phyloP scores from a whole-genome alignment of 2,888 invertebrate genomes.

The Furcula furcula region DNA sequence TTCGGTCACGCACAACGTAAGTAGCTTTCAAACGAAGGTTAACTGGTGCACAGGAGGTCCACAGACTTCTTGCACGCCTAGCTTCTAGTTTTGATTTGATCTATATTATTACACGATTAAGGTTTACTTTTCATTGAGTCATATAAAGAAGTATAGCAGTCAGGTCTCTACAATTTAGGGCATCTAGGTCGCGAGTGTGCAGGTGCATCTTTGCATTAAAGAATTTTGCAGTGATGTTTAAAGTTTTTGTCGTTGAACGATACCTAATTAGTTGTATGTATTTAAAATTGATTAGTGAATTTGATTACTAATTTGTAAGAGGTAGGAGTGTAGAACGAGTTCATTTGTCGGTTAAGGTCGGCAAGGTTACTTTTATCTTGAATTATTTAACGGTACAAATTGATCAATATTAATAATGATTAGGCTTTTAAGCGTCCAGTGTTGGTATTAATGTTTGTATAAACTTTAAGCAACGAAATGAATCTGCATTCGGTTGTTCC shows the following conservation, averaged over 20 bases:
- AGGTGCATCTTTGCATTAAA: constrained; percentile 30
- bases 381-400: too few relatives aligned
- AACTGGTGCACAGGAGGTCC: constrained; percentile 20
- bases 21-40: constrained; percentile 14
- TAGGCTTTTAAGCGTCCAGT: too few relatives aligned
- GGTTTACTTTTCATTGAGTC: constrained; percentile 16
- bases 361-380: neutral
- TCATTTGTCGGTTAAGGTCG: constrained; percentile 12
- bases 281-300: constrained; percentile 13
- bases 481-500: too few relatives aligned
- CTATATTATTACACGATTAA: constrained; percentile 12
- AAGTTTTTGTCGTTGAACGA: constrained; percentile 12
- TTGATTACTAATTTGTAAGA: constrained; percentile 8
- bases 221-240: constrained; percentile 10
- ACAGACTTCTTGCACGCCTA: neutral
- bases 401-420: too few relatives aligned
- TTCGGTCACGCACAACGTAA: constrained; percentile 21
- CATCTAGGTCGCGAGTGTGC: constrained; percentile 30
- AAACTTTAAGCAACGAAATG: too few relatives aligned
- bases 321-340: constrained; percentile 4
- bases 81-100: neutral
- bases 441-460: too few relatives aligned
- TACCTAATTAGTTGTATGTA: constrained; percentile 13
- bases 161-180: constrained; percentile 19
- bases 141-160: constrained; percentile 8